These are phyloP conservation scores for Zhuqinia jingwanae DNA, from an alignment of 2,888 invertebrate genomes.

Conservation along the genomic window DNA sequence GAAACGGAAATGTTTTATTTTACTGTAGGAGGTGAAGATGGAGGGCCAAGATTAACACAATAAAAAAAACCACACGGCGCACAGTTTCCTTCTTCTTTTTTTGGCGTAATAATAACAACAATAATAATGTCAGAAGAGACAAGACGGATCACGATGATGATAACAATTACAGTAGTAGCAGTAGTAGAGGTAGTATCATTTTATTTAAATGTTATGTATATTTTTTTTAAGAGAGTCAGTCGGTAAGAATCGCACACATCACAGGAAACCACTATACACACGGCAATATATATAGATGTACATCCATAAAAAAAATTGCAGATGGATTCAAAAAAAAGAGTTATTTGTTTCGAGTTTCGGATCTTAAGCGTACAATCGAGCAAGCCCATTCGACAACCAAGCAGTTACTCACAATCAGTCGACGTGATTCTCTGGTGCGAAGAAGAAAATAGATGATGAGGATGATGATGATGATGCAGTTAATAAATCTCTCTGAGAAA, in stretches of 20 bases:
- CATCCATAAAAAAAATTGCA: no score
- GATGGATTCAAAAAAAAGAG: no score
- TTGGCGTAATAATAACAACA: constrained; percentile 3
- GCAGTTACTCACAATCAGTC: background rate
- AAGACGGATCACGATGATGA: background rate
- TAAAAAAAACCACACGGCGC: background rate
- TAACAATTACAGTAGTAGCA: background rate
- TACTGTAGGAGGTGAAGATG: no score
- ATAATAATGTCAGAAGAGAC: constrained; percentile 22
- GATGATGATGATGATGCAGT: constrained; percentile 29
- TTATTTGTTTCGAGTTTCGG: no score
- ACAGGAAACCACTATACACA: constrained; percentile 1
- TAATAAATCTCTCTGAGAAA: constrained; percentile 62
- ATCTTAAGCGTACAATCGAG: no score
- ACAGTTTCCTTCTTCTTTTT: constrained; percentile 10
- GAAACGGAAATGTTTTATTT: no score
- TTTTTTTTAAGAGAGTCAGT: constrained; percentile 21
- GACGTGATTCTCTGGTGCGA: background rate
- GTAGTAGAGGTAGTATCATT: no score
- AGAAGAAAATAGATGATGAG: background rate
- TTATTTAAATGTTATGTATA: no score
- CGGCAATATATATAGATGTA: no score
- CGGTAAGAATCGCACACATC: constrained; percentile 20
- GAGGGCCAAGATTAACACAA: no score
- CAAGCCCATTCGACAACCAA: constrained; percentile 2